Evolutionary conservation across 2,888 invertebrate genomes (phyloP), one percentile per base, ranked within the genome.

Genomic region (Theretra japonica): DNA sequence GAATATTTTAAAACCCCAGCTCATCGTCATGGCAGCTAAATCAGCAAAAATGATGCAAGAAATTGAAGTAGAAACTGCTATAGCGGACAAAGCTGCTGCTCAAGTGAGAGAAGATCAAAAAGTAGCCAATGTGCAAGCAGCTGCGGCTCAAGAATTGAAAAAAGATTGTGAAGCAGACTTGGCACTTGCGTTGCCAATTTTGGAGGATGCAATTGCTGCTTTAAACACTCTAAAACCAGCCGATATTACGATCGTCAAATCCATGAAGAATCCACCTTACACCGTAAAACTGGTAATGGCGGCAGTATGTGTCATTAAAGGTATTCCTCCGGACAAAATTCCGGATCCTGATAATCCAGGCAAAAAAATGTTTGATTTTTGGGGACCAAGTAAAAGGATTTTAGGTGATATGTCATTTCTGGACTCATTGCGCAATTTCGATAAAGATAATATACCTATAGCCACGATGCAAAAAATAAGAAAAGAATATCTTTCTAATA

Each of bases 151-250:
- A 86, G 96, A 96, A 68, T 92, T 99, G 41, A 98, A 98, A 90
- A 95, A 95, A 77, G 99, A 99, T 87, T 99, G 99, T 88, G 98
- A 99, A 93, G 97, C 97, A 73, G 99, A 99, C 90, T 95, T 99
- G 81, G 98, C 98, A 0, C 95, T 97, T 81, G 98, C 98, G 7
- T 95, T 98, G 76, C 98, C 98, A 5, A 96, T 97, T 82, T 94
- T 98, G 73, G 97, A 97, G 89, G 96, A 96, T 81, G 96, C 96
- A 8, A 94, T 96, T 76, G 95, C 96, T 77, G 97, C 98, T 68
- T 93, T 98, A 72, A 97, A 98, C 86, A 98, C 97, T 0, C 93
- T 98, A 69, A 98, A 98, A 91, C 97, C 98, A 23, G 95, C 96
- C 58, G 98, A 98, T 87, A 97, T 98, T 75, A 97, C 97, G 0